A percentile compares a stretch with the other conserved stretches of the same genome.
Evolutionary conservation across 2,888 invertebrate species (phyloP).

Genomic region (Auanema freiburgensis): DNA sequence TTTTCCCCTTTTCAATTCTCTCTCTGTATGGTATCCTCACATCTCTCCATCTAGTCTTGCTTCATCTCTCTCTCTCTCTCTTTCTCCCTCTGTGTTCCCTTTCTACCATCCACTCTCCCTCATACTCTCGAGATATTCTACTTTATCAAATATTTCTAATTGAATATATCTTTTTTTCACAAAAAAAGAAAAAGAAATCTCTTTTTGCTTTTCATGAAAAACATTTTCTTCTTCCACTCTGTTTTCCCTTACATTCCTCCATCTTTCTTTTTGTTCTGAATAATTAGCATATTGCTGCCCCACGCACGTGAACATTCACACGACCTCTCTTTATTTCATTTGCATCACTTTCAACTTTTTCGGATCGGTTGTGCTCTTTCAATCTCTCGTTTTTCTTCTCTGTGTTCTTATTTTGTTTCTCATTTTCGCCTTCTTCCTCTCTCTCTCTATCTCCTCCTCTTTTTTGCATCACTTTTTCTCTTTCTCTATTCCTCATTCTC

Average conservation of each 20-base stretch:
- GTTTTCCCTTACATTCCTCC: conserved; percentile 2
- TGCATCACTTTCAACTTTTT: no score
- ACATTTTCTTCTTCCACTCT: neutral
- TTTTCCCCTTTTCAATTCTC: neutral
- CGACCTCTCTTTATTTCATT: no score
- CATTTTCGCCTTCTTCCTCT: neutral
- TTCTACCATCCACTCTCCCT: neutral
- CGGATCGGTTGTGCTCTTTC: neutral
- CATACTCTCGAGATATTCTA: neutral
- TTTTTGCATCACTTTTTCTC: neutral
- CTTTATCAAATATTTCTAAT: no score
- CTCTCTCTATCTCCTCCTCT: conserved; percentile 3
- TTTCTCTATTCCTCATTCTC: neutral
- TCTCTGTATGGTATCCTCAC: no score
- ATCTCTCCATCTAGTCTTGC: no score
- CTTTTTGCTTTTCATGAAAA: no score
- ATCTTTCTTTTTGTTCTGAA: neutral
- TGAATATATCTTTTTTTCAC: no score
- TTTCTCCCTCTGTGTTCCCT: neutral
- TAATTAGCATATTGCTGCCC: no score
- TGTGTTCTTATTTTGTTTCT: neutral
- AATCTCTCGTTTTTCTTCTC: neutral
- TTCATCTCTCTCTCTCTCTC: neutral
- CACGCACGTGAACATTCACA: no score
- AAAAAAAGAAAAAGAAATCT: no score